phyloP scores from a whole-genome alignment of 2,113 vertebrate species.

The Plotosus lineatus region DNA sequence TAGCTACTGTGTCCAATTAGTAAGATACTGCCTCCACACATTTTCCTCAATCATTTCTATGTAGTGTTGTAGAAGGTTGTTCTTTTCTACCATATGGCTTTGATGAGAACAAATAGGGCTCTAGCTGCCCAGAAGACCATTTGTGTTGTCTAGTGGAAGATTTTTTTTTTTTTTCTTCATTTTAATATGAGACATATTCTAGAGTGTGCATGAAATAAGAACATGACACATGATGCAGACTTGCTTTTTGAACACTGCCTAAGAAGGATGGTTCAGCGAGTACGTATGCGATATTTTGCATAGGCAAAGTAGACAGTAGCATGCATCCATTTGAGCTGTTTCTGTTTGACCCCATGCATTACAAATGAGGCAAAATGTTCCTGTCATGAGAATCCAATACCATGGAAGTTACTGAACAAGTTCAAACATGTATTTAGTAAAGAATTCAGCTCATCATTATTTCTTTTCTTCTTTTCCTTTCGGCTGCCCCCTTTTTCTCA shows the following conservation, averaged over 20 bases:
- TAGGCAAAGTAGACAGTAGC: background rate
- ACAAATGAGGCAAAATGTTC: background rate
- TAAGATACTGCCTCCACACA: slow-evolving; percentile 52
- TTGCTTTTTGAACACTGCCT: background rate
- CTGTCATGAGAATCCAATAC: background rate
- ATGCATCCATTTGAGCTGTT: background rate
- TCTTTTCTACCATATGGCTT: slow-evolving; percentile 54
- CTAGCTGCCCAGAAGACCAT: slow-evolving; percentile 50
- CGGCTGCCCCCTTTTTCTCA: too few relatives aligned
- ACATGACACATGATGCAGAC: background rate
- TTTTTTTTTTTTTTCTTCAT: background rate
- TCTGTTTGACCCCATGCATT: background rate
- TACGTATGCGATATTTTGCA: too few relatives aligned
- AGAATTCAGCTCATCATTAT: background rate
- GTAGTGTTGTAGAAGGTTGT: slow-evolving; percentile 56
- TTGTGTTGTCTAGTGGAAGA: background rate
- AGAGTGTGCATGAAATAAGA: background rate
- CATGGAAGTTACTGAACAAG: background rate
- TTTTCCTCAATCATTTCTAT: slow-evolving; percentile 38
- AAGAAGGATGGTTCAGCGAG: background rate
- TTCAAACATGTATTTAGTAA: background rate
- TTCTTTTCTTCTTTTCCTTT: too few relatives aligned
- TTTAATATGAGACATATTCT: slow-evolving; percentile 2
- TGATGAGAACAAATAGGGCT: slow-evolving; percentile 65
- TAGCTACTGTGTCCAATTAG: slow-evolving; percentile 73